These are phyloP conservation scores for Drosophila suzukii DNA, from an alignment of 1,140 invertebrate species.

Conservation along the genomic window DNA sequence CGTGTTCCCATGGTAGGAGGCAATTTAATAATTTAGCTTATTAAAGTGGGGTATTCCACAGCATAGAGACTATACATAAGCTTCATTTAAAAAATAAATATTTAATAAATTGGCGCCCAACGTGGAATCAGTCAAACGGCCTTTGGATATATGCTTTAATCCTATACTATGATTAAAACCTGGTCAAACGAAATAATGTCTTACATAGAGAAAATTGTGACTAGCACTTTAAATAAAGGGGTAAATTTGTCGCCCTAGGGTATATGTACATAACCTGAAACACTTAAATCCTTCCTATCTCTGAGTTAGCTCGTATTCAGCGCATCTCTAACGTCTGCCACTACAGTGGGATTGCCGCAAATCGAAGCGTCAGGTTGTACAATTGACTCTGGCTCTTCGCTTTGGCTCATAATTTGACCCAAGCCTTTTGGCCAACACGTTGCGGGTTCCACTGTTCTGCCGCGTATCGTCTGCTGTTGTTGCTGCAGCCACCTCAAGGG, in stretches of 20 bases:
- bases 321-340: constrained; percentile 21
- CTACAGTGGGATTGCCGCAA: constrained; percentile 65
- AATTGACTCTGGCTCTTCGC: constrained; percentile 60
- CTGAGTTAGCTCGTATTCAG: neutral
- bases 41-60: no score
- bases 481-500: constrained; percentile 26
- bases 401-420: constrained; percentile 71
- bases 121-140: no score
- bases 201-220: no score
- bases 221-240: no score
- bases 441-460: constrained; percentile 60
- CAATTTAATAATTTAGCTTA: no score
- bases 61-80: no score
- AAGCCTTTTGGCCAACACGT: constrained; percentile 59
- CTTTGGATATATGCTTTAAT: no score
- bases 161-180: no score
- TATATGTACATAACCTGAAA: neutral
- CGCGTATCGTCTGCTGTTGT: constrained; percentile 15
- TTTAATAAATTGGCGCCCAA: neutral
- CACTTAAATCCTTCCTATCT: neutral
- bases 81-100: neutral
- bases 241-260: no score
- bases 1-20: no score
- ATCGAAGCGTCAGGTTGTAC: constrained; percentile 61
- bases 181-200: no score